Conservation (phyloP, 1,140 invertebrate genomes). For the Macrostomum lignano region DNA sequence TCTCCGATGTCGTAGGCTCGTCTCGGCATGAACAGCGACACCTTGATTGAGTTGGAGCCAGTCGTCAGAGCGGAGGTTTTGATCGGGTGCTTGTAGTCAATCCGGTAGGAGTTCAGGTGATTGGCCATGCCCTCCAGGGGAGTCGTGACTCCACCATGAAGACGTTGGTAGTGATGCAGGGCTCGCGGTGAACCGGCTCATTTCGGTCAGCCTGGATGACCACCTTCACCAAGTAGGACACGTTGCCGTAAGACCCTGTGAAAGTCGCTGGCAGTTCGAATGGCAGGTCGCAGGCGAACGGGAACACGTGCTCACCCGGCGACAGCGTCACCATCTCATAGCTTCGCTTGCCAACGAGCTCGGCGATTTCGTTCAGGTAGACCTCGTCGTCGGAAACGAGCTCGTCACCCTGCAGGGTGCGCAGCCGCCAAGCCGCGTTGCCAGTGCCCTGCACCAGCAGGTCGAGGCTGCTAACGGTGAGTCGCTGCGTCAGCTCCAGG, state of each 20-base stretch:
- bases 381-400: slow-evolving; percentile 13
- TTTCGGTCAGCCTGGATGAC: slow-evolving; percentile 13
- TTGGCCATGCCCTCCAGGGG: too few relatives aligned
- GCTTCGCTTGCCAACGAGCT: slow-evolving; percentile 8
- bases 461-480: too few relatives aligned
- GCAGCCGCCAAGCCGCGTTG: slow-evolving; percentile 17
- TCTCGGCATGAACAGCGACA: too few relatives aligned
- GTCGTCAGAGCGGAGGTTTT: too few relatives aligned
- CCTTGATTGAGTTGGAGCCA: too few relatives aligned
- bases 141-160: slow-evolving; percentile 17
- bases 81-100: too few relatives aligned
- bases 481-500: too few relatives aligned
- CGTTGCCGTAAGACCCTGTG: slow-evolving; percentile 25
- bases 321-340: slow-evolving; percentile 9
- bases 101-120: too few relatives aligned
- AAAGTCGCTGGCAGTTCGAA: slow-evolving; percentile 21
- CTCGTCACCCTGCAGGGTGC: slow-evolving; percentile 7
- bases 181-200: slow-evolving; percentile 10
- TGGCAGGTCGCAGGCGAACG: slow-evolving; percentile 18
- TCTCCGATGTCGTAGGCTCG: too few relatives aligned
- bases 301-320: slow-evolving; percentile 14
- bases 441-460: too few relatives aligned
- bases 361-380: slow-evolving; percentile 14
- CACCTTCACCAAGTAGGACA: slow-evolving; percentile 23
- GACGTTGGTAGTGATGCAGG: slow-evolving; percentile 19